phyloP scores from a whole-genome alignment of 2,797 vertebrate species.

The Acanthornis magna region DNA sequence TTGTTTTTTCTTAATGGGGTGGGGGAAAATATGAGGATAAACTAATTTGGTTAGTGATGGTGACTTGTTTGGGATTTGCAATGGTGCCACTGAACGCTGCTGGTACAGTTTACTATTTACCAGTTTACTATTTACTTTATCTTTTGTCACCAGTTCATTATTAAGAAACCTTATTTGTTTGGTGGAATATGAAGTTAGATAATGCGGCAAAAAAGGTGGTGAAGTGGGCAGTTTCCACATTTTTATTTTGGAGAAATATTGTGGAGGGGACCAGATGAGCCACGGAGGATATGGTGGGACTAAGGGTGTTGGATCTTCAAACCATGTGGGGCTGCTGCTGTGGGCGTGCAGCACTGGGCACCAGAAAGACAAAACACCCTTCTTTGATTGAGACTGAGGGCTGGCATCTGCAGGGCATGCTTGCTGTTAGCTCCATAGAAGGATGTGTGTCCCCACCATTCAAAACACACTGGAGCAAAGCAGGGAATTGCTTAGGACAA shows the following conservation, averaged over 20 bases:
- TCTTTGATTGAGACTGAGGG: background rate
- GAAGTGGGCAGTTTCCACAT: background rate
- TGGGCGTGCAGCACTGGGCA: rapidly evolving
- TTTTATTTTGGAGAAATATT: background rate
- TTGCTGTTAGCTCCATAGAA: background rate
- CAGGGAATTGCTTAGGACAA: background rate
- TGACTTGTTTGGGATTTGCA: background rate
- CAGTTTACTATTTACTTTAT: no score
- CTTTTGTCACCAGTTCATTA: background rate
- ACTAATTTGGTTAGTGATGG: background rate
- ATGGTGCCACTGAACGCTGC: background rate
- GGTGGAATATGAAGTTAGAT: background rate
- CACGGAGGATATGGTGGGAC: background rate
- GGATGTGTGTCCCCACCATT: no score
- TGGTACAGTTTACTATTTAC: background rate
- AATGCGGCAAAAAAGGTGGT: background rate
- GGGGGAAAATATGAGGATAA: background rate
- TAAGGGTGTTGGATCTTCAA: background rate
- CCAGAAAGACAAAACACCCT: background rate
- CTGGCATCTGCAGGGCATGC: background rate
- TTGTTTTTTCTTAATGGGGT: background rate
- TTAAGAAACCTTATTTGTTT: background rate
- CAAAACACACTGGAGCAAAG: background rate
- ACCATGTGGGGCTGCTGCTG: background rate
- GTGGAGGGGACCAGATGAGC: background rate